These are phyloP conservation scores for Nyctalus aviator DNA, from an alignment of 2,797 vertebrate species.

Conservation along the genomic window DNA sequence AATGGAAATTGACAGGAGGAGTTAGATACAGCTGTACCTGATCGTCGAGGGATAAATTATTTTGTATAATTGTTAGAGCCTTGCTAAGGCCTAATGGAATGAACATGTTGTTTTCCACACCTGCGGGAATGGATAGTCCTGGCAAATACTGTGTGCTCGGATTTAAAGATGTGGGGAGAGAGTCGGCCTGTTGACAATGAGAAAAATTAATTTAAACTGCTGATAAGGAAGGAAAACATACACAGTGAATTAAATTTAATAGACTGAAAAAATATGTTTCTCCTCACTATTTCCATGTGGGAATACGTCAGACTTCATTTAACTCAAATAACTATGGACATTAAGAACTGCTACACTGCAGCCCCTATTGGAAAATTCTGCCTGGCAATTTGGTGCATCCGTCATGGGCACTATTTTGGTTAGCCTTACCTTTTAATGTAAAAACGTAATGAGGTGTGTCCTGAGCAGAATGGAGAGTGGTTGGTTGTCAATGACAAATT, in stretches of 20 bases:
- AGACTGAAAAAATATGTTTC: constrained; percentile 82
- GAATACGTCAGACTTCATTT: constrained; percentile 80
- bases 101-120: constrained; percentile 66
- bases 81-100: constrained; percentile 74
- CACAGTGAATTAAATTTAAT: constrained; percentile 82
- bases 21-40: constrained; percentile 69
- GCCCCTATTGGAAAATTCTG: constrained; percentile 29
- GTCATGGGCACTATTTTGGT: constrained; percentile 61
- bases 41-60: constrained; percentile 75
- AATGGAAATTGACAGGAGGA: constrained; percentile 78
- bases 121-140: constrained; percentile 57
- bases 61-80: constrained; percentile 74
- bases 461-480: constrained; percentile 15
- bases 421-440: constrained; percentile 77
- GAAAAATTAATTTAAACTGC: constrained; percentile 84
- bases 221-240: constrained; percentile 73
- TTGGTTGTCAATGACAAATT: constrained; percentile 43
- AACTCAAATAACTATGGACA: constrained; percentile 69
- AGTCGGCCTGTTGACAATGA: constrained; percentile 77
- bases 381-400: not conserved
- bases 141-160: constrained; percentile 58
- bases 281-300: constrained; percentile 69
- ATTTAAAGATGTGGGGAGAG: constrained; percentile 73
- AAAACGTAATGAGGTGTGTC: constrained; percentile 82
- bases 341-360: not conserved